phyloP scores from a whole-genome alignment of 2,797 vertebrate species.

The Cynodonichthys magdalenae region DNA sequence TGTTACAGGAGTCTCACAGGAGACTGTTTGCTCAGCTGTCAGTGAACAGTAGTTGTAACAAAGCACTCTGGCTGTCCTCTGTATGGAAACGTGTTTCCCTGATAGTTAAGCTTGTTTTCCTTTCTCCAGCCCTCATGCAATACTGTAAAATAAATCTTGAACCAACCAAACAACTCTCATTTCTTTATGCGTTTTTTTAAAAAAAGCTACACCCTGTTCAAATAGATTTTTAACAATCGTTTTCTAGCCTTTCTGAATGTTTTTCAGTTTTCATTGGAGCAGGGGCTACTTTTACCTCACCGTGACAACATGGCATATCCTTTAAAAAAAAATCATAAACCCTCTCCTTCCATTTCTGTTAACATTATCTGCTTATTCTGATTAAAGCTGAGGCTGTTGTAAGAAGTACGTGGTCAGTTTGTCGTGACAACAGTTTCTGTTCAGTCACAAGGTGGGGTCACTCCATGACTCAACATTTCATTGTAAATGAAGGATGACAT shows the following conservation, averaged over 20 bases:
- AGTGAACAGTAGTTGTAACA: neutral
- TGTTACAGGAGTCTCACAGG: conserved; percentile 1
- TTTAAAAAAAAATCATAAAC: conserved; percentile 10
- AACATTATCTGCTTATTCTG: conserved; percentile 25
- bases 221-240: no score
- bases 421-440: conserved; percentile 5
- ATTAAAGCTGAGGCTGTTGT: conserved; percentile 12
- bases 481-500: neutral
- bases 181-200: neutral
- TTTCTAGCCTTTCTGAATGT: neutral
- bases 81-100: neutral
- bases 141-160: neutral
- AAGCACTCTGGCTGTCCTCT: neutral
- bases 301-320: neutral
- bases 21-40: conserved; percentile 68
- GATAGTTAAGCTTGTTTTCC: neutral
- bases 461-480: neutral
- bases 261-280: neutral
- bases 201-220: no score
- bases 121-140: neutral
- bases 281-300: neutral
- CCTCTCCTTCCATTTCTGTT: conserved; percentile 22
- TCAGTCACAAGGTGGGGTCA: neutral
- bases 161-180: neutral
- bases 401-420: conserved; percentile 6